phyloP scores from a whole-genome alignment of 1,140 invertebrate species.

The Vanessa atalanta region DNA sequence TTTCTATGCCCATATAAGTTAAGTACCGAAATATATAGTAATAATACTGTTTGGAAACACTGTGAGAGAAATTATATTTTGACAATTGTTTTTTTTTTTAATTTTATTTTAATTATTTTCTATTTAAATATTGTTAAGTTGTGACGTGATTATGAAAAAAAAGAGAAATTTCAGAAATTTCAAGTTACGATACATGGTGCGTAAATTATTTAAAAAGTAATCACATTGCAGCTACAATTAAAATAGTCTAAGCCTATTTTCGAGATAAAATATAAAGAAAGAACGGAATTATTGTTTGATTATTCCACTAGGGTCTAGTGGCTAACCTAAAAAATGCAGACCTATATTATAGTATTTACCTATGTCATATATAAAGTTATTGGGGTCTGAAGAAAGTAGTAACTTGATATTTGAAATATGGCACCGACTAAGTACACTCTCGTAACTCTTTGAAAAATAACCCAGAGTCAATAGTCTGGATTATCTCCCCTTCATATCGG shows the following conservation, averaged over 20 bases:
- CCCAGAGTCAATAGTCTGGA: no score
- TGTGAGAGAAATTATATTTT: conserved; percentile 42
- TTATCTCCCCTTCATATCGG: no score
- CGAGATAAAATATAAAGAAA: conserved; percentile 58
- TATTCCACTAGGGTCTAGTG: background rate
- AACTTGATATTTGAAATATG: no score
- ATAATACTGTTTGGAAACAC: conserved; percentile 42
- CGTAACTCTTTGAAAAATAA: no score
- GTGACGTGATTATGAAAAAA: conserved; percentile 46
- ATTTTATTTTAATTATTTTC: conserved; percentile 27
- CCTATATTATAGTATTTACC: no score
- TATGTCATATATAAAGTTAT: no score
- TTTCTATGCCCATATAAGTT: conserved; percentile 31
- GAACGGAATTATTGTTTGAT: conserved; percentile 40
- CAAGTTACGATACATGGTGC: conserved; percentile 18
- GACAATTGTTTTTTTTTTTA: conserved; percentile 45
- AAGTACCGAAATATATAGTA: conserved; percentile 30
- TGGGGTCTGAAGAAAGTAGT: no score
- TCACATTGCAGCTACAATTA: conserved; percentile 55
- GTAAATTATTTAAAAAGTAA: conserved; percentile 41
- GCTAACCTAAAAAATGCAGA: no score
- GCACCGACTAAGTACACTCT: no score
- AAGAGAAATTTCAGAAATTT: conserved; percentile 39
- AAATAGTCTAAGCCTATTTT: conserved; percentile 69
- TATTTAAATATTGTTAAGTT: conserved; percentile 38